Evolutionary conservation across 2,888 invertebrate genomes (phyloP), one percentile per base, ranked within the genome.

Genomic region (Ecliptopera silaceata): DNA sequence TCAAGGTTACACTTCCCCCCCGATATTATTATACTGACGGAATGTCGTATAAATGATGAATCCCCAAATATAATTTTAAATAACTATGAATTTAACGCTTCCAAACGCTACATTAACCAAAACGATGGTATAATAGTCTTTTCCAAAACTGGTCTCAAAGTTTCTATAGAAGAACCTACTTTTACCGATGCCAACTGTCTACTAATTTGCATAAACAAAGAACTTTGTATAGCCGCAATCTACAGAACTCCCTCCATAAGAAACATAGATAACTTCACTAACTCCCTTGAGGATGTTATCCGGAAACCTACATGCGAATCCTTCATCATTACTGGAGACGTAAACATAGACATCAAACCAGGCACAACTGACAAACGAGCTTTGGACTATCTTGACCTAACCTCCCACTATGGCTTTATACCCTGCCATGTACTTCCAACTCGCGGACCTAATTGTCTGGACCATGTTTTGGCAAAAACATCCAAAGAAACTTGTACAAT

Each of bases 131-230:
- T 53, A 12, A 26, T 53, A 1, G 22, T 53, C 1, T 53, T 41
- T n/a, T 34, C 29, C 1, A 53, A 47, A 34, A 11, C n/a, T 15
- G 46, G 13, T 4, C 1, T 34, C 1, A 41, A 22, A 11, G 4
- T 42, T 1, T 5, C 39, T 18, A 22, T 53, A 10, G 6, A 2
- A 8, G 54, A 54, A 17, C 54, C 54, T 4, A 15, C 22, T 0
- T 54, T 54, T 13, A 12, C 20, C 2, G 54, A 54, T 18, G 22
- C 54, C 0, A 54, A 54, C n/a, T 54, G 54, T 13, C 42, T 54
- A 0, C 34, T 53, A 0, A 17, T 47, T 3, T 3, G 42, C 3
- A 47, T 34, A 34, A 13, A 46, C 3, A 42, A 42, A 6, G 20
- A 41, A 0, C 26, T 34, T 18, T 15, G 15, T 4, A 42, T 32